Conservation (phyloP, 2,113 vertebrate genomes). For the Actinemys pallida region DNA sequence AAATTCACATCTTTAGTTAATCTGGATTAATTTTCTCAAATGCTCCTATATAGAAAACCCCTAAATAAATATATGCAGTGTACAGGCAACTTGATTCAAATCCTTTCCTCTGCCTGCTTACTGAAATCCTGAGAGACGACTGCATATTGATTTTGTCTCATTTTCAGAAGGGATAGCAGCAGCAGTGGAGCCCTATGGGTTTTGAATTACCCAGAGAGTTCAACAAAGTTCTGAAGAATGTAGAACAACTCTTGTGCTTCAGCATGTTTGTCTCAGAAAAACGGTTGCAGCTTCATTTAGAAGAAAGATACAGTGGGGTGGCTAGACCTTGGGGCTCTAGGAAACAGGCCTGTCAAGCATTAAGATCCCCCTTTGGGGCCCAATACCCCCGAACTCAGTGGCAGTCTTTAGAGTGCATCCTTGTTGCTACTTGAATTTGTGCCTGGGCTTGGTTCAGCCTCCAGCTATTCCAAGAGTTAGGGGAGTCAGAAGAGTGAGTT, state of each 20-base stretch:
- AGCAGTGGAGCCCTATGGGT: neutral
- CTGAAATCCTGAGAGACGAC: neutral
- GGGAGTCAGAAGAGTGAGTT: rapidly evolving
- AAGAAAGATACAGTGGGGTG: neutral
- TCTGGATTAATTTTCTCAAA: neutral
- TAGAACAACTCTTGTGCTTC: neutral
- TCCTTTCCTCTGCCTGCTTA: neutral
- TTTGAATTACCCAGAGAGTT: neutral
- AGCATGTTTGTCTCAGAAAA: neutral
- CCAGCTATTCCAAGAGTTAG: neutral
- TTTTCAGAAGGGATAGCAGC: neutral
- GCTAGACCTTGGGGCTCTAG: neutral
- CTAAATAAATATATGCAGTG: neutral
- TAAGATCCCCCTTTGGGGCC: too few relatives aligned
- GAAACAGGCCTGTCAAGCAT: neutral
- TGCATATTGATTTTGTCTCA: neutral
- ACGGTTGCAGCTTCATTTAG: neutral
- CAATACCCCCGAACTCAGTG: neutral
- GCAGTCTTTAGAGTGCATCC: rapidly evolving
- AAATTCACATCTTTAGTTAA: neutral
- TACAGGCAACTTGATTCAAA: neutral
- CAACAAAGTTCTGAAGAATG: neutral
- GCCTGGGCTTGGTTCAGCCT: rapidly evolving
- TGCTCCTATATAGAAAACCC: neutral
- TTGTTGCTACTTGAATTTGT: rapidly evolving